These are phyloP conservation scores for Leucophenga varia DNA, from an alignment of 1,140 invertebrate species.

Conservation along the genomic window DNA sequence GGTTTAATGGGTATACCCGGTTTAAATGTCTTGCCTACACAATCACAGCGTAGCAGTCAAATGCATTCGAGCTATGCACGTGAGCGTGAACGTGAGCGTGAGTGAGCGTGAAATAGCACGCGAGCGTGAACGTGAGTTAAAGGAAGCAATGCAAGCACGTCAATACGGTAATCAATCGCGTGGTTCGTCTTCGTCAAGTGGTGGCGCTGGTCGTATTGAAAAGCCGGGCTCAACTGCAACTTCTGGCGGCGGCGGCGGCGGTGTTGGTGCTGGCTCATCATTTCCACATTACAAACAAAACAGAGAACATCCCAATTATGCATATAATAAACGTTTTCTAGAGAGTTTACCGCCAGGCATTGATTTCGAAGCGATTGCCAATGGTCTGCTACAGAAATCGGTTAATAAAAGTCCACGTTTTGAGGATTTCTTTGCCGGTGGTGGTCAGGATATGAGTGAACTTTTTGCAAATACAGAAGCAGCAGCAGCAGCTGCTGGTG, in stretches of 20 bases:
- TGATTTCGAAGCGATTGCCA: constrained; percentile 50
- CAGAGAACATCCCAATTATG: constrained; percentile 38
- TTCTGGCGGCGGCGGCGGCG: constrained; percentile 12
- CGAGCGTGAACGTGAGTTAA: constrained; percentile 38
- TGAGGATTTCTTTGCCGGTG: constrained; percentile 58
- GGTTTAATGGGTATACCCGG: constrained; percentile 49
- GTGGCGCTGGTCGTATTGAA: constrained; percentile 15
- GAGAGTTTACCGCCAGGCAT: constrained; percentile 49
- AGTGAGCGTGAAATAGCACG: constrained; percentile 3
- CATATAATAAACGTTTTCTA: constrained; percentile 48
- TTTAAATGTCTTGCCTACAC: constrained; percentile 45
- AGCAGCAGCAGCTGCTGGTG: constrained; percentile 70
- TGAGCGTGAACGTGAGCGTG: constrained; percentile 27
- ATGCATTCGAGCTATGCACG: constrained; percentile 42
- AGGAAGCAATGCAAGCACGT: constrained; percentile 39
- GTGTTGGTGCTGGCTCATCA: constrained; percentile 33
- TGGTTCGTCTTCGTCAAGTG: constrained; percentile 32
- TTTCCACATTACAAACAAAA: constrained; percentile 41
- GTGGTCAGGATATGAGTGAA: constrained; percentile 62
- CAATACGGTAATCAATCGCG: constrained; percentile 49
- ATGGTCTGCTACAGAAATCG: constrained; percentile 48
- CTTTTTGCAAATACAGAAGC: constrained; percentile 68
- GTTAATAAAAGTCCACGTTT: constrained; percentile 52
- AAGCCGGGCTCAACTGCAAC: constrained; percentile 4
- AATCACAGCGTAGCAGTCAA: constrained; percentile 18